Evolutionary conservation across 1,140 invertebrate genomes (phyloP), one percentile per base, ranked within the genome.

Genomic region (Saccostrea glomerata): DNA sequence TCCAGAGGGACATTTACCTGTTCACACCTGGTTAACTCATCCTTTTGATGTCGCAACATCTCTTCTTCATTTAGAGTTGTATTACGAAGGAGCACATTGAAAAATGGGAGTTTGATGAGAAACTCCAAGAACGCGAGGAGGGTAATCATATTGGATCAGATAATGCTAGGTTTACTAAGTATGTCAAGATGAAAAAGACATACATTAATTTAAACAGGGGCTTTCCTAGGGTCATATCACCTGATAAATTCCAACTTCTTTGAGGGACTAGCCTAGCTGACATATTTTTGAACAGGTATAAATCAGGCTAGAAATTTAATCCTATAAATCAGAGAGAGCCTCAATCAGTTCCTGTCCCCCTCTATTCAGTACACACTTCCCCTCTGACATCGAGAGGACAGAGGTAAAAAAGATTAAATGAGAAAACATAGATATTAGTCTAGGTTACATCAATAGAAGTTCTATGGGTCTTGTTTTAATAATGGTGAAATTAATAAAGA

Each of bases 11-110:
- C 70, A 77, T 23, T 30, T 77, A 77, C 70, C 70, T 77, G 70
- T 77, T 77, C 70, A 77, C 70, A 77, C 70, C 70, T 77, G 70
- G 70, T 77, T 77, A 77, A 77, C 23, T 77, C 70, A 77, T 77
- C 70, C 70, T 77, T 77, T 77, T 77, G 70, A 77, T 77, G 70
- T 77, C 70, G 30, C 30, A 77, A 77, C 70, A 30, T 25, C 70
- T 17, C 30, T 77, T 77, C 70, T 77, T 77, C 25, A 77, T 40
- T 77, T 77, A 17, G 30, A 77, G 30, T 25, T 77, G 70, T 77
- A 77, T 77, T 77, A 77, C 23, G 30, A 77, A 77, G 70, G 25
- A 30, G 25, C 30, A 25, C 25, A 36, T 15, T 77, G 25, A 77
- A 77, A 77, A 30, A 77, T 77, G 30, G 70, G 70, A 77, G 25